Conservation (phyloP, 1,140 invertebrate species). For the Drosophila pallidifrons region DNA sequence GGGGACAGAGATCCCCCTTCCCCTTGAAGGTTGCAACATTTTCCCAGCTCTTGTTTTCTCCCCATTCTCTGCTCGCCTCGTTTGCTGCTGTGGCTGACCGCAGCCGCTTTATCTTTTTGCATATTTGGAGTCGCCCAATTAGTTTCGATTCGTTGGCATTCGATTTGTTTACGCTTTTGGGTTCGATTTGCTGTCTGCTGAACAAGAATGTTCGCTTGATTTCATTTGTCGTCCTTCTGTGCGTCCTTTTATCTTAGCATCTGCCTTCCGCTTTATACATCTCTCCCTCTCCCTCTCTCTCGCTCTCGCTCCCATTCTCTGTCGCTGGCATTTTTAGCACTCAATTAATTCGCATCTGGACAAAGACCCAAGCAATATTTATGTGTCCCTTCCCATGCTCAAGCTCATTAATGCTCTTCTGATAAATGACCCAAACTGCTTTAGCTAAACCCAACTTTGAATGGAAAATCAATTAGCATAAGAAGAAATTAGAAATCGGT, state of each 20-base stretch:
- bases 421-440: conserved; percentile 60
- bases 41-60: not conserved
- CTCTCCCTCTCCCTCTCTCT: too few relatives aligned
- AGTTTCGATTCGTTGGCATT: conserved; percentile 74
- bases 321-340: conserved; percentile 55
- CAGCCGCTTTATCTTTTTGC: conserved; percentile 73
- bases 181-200: conserved; percentile 17
- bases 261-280: conserved; percentile 38
- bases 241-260: conserved; percentile 24
- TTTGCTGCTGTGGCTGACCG: conserved; percentile 56
- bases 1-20: not conserved
- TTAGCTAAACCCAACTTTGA: conserved; percentile 54
- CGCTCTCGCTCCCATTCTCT: too few relatives aligned
- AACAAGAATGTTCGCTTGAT: conserved; percentile 63
- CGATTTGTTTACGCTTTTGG: conserved; percentile 54
- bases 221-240: conserved; percentile 45
- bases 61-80: conserved; percentile 3
- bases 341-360: conserved; percentile 72
- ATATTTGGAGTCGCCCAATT: conserved; percentile 75
- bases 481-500: conserved; percentile 28
- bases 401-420: conserved; percentile 49
- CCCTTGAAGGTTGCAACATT: conserved; percentile 9
- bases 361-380: conserved; percentile 52
- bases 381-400: conserved; percentile 38
- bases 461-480: conserved; percentile 64